Conservation (phyloP, 2,797 vertebrate species). For the Trematomus bernacchii region DNA sequence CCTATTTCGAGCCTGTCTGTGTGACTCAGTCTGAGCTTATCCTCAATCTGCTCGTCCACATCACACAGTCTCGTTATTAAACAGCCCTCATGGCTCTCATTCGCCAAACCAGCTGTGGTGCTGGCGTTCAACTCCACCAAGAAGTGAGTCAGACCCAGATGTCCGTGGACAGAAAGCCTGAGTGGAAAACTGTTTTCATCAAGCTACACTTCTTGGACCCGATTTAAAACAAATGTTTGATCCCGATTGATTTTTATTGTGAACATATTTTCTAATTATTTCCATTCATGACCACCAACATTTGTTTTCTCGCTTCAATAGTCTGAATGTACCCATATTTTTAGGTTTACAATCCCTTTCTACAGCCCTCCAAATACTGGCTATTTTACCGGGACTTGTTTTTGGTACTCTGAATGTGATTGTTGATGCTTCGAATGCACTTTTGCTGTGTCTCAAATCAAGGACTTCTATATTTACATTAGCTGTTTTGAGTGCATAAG, state of each 20-base stretch:
- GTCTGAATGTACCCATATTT: not conserved
- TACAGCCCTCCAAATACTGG: not conserved
- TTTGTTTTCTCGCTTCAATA: not conserved
- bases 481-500: too few species aligned
- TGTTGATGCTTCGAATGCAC: not conserved
- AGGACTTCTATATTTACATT: too few species aligned
- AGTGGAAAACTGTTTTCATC: not conserved
- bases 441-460: too few species aligned
- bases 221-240: slow-evolving; percentile 17
- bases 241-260: slow-evolving; percentile 3
- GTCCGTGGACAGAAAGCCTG: slow-evolving; percentile 27
- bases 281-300: slow-evolving; percentile 2
- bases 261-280: slow-evolving; percentile 16
- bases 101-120: slow-evolving; percentile 56
- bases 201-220: not conserved
- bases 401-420: not conserved
- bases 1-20: slow-evolving; percentile 1
- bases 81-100: slow-evolving; percentile 26
- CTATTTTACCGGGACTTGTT: not conserved
- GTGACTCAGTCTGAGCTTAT: slow-evolving; percentile 34
- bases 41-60: slow-evolving; percentile 35
- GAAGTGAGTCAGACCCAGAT: slow-evolving; percentile 51
- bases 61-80: not conserved
- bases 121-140: slow-evolving; percentile 27
- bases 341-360: not conserved